Evolutionary conservation across 2,888 invertebrate species (phyloP), one percentile per base, ranked within the genome.

Genomic region (Drosophila putrida): DNA sequence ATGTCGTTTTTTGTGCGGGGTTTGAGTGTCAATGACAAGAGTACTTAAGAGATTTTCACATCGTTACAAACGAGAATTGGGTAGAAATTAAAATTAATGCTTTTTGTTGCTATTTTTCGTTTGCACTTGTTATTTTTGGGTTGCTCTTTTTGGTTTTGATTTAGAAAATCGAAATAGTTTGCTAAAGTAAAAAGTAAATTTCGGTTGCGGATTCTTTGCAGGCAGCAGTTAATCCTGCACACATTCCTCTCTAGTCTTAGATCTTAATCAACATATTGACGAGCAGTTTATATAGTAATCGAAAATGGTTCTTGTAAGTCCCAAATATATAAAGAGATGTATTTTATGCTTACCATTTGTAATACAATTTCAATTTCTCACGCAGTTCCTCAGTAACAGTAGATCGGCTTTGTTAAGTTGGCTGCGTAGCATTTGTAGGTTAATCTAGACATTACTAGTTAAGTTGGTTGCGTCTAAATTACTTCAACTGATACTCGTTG

Each of bases 31-130:
- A 87, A 89, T 89, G 86, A 87, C 86, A 87, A 87, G 86, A 90
- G 91, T 90, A 88, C 91, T 91, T 90, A 90, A 91, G 84, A 90
- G 91, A 91, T 91, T 90, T 90, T 82, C 90, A 90, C 90, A 90
- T 91, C 89, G 88, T 91, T 91, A 89, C 87, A 82, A 80, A 57
- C 78, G 80, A 78, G 88, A 88, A 83, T 86, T 89, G 88, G 78
- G 78, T 75, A 82, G 82, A 90, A 89, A 89, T 89, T 89, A 90
- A 90, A 90, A 90, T 90, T 90, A 90, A 90, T 90, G 85, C 77
- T 83, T 83, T 71, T 66, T 65, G 60, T 66, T 61, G 57, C 62
- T 51, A 50, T 63, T 69, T 50, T 66, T 69, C n/a, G 51, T 61
- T 64, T 44, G 54, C 11, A 33, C 33, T 51, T 9, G 20, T 11